A percentile compares a stretch with the other conserved stretches of the same genome.
Conservation (phyloP, 2,797 vertebrate genomes). For the Pangasius macronema region DNA sequence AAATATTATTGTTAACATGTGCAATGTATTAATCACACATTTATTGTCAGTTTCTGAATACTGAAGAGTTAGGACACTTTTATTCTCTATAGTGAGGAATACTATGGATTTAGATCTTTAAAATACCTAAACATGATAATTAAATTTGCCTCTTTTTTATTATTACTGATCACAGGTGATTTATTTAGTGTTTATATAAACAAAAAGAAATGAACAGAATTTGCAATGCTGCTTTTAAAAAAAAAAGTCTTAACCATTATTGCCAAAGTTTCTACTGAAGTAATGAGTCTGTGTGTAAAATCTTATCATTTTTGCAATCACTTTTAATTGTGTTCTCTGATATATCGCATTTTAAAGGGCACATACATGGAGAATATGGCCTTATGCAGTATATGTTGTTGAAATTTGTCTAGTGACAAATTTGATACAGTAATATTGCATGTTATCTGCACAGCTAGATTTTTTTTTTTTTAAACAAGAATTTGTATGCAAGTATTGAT, state of each 20-base stretch:
- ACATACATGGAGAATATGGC: conserved; percentile 33
- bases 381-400: conserved; percentile 38
- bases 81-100: conserved; percentile 22
- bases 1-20: conserved; percentile 43
- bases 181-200: conserved; percentile 17
- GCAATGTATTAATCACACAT: conserved; percentile 42
- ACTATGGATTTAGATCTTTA: conserved; percentile 23
- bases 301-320: conserved; percentile 8
- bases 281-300: conserved; percentile 39
- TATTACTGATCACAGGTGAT: background rate
- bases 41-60: conserved; percentile 29
- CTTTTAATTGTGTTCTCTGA: conserved; percentile 14
- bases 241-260: background rate
- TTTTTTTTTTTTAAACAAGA: background rate
- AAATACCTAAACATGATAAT: background rate
- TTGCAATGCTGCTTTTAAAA: conserved; percentile 40
- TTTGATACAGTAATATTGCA: conserved; percentile 37
- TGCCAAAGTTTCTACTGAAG: conserved; percentile 37
- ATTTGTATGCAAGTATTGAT: conserved; percentile 32
- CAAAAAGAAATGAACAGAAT: conserved; percentile 17
- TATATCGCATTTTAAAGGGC: conserved; percentile 20
- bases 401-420: conserved; percentile 27
- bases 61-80: conserved; percentile 8
- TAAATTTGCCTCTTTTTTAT: background rate
- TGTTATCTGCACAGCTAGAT: conserved; percentile 30